phyloP scores from a whole-genome alignment of 2,888 invertebrate genomes.

The Chrysolina americana region DNA sequence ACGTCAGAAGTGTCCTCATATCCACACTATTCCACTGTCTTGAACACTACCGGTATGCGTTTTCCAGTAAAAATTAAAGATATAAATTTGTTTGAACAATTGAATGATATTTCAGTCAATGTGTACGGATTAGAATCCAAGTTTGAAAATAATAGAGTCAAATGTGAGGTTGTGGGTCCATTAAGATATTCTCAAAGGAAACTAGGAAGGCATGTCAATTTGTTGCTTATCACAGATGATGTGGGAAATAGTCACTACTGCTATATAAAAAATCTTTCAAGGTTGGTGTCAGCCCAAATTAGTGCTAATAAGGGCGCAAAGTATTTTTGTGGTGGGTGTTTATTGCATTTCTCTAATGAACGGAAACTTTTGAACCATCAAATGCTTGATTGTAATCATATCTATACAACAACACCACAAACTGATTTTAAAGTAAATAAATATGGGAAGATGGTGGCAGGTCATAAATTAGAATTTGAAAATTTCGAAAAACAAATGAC shows the following conservation, averaged over 20 bases:
- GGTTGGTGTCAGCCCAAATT: slow-evolving; percentile 40
- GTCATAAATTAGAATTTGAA: slow-evolving; percentile 48
- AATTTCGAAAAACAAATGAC: slow-evolving; percentile 44
- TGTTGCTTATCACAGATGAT: no score
- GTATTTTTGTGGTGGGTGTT: slow-evolving; percentile 47
- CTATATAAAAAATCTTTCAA: slow-evolving; percentile 42
- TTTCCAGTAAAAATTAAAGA: no score
- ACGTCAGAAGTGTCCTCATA: no score
- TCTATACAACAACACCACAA: slow-evolving; percentile 17
- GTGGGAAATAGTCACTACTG: slow-evolving; percentile 34
- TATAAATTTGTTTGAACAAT: not conserved
- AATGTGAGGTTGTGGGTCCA: slow-evolving; percentile 17
- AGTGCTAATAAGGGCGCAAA: slow-evolving; percentile 12
- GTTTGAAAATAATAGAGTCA: slow-evolving; percentile 13
- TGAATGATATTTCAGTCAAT: slow-evolving; percentile 27
- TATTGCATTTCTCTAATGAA: not conserved
- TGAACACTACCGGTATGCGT: no score
- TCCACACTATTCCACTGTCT: no score
- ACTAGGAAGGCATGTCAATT: not conserved
- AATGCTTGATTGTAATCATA: slow-evolving; percentile 22
- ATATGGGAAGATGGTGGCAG: slow-evolving; percentile 29
- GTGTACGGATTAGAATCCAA: slow-evolving; percentile 26
- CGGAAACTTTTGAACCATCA: not conserved
- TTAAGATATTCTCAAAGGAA: no score
- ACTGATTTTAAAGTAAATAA: not conserved